phyloP scores from a whole-genome alignment of 2,113 vertebrate genomes.

The Lichenostomus cassidix region DNA sequence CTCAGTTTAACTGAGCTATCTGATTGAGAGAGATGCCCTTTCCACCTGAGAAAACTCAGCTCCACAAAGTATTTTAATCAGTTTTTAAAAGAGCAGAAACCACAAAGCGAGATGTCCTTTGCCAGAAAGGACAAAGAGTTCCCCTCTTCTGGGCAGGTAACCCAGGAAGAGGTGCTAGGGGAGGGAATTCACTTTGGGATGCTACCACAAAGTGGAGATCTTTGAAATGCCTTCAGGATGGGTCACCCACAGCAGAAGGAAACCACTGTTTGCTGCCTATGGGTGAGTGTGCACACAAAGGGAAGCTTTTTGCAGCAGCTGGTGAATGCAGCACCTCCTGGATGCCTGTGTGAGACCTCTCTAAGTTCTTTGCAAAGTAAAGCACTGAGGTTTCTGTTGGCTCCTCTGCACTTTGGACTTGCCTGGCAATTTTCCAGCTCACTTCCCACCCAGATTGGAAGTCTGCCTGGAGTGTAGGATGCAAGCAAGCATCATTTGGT shows the following conservation, averaged over 20 bases:
- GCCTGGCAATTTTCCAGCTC: neutral
- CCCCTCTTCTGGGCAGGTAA: neutral
- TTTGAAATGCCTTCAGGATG: neutral
- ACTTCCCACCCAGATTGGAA: neutral
- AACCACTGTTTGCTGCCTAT: neutral
- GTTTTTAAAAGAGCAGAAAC: neutral
- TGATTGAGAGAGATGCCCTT: neutral
- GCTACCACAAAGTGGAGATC: neutral
- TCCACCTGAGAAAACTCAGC: neutral
- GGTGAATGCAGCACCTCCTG: neutral
- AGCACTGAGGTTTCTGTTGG: accelerated
- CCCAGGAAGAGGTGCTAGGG: neutral
- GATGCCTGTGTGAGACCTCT: neutral
- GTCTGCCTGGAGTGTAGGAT: neutral
- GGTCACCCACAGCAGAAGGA: neutral
- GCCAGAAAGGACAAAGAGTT: neutral
- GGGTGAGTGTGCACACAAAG: neutral
- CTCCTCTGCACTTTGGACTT: neutral
- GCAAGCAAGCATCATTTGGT: neutral
- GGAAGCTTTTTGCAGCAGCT: neutral
- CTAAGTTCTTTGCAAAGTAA: neutral
- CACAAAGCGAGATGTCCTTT: neutral
- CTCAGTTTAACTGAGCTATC: neutral
- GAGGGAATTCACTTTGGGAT: neutral
- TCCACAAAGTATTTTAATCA: neutral